A percentile compares a stretch with the other conserved stretches of the same genome.
These are phyloP conservation scores for Phalacrocorax brasilianus DNA, from an alignment of 2,113 vertebrate genomes.

Conservation along the genomic window DNA sequence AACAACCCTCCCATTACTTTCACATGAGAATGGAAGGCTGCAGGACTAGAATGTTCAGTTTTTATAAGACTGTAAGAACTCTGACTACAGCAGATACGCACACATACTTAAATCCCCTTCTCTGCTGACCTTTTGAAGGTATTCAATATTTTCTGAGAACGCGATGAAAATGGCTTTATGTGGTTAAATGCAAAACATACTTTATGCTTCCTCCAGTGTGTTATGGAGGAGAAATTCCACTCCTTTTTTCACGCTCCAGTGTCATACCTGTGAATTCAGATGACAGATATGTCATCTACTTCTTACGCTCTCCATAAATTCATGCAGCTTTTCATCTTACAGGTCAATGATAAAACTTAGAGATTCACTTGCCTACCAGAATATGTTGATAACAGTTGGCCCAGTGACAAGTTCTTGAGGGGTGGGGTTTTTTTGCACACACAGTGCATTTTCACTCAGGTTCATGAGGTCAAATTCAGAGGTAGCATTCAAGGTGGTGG, in stretches of 20 bases:
- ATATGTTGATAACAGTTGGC: neutral
- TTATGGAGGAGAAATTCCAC: neutral
- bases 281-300: neutral
- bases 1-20: neutral
- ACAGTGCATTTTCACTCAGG: neutral
- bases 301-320: neutral
- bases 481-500: neutral
- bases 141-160: neutral
- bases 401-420: neutral
- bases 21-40: neutral
- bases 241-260: neutral
- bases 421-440: neutral
- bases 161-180: neutral
- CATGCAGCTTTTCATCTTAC: neutral
- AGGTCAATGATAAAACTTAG: neutral
- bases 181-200: neutral
- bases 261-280: neutral
- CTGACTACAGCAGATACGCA: neutral
- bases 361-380: neutral
- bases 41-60: neutral
- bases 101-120: neutral
- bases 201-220: neutral
- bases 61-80: neutral
- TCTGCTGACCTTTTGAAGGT: neutral
- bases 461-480: neutral